Evolutionary conservation across 1,140 invertebrate genomes (phyloP), one percentile per base, ranked within the genome.

Genomic region (Araneus ventricosus): DNA sequence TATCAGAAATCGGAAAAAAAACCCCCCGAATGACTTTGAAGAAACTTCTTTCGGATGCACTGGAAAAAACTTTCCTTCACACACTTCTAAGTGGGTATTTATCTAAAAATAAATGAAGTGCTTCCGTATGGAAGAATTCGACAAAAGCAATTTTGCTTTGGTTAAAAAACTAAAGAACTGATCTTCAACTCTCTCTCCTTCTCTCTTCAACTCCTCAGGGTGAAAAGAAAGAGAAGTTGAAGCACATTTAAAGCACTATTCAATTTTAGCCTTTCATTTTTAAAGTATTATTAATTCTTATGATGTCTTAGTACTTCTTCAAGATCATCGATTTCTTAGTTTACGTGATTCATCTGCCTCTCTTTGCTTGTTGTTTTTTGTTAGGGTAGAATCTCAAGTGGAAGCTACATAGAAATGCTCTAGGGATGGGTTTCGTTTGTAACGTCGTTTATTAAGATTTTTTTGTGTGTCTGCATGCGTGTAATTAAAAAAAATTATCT

Each of bases 41-140:
- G 27, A 30, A 75, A 75, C 30, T 75, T 75, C 34, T 75, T 75
- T 34, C 34, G 70, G 34, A 34, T 34, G 22, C 27, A 75, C 5
- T 34, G 14, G 20, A 75, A 75, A 75, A 75, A 75, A 30, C 27
- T 75, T 75, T 30, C 20, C 30, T 75, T 75, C 30, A 75, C 67
- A 75, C 67, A 75, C 22, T 61, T 61, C 59, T 75, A 75, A 75
- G 67, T 75, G 30, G 67, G 30, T 75, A 75, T 75, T 75, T 17
- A 37, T 34, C 14, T 75, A 75, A 75, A n/a, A 63, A 63, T 63
- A 63, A 63, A 37, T 34, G 70, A 75, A 34, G 70, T 75, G 6
- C 61, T 63, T 63, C 24, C 0, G 30, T 17, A 75, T 34, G 10
- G 14, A 75, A 70, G 34, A 75, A 37, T 37, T 34, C 70, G 34